Conservation (phyloP, 2,888 invertebrate species). For the Lycophotia porphyrea region DNA sequence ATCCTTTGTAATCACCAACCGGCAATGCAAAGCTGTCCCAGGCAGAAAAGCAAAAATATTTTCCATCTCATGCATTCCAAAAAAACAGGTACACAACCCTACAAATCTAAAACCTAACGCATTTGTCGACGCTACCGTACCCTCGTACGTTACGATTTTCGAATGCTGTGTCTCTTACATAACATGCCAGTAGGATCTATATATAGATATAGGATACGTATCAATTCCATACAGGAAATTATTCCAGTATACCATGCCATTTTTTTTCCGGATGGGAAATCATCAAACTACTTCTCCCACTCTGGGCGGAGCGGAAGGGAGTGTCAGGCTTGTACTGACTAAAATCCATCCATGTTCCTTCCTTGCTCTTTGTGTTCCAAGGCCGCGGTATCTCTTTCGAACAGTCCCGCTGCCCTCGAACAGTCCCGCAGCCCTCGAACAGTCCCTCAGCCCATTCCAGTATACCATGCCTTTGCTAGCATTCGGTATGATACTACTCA, state of each 20-base stretch:
- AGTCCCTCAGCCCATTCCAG: too few relatives aligned
- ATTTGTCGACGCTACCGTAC: constrained; percentile 45
- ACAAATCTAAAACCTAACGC: constrained; percentile 55
- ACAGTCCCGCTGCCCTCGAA: too few relatives aligned
- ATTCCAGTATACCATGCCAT: not conserved
- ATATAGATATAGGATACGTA: not conserved
- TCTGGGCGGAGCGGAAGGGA: too few relatives aligned
- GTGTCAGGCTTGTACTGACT: too few relatives aligned
- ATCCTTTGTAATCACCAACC: not conserved
- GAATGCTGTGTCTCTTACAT: constrained; percentile 59
- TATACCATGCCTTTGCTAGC: too few relatives aligned
- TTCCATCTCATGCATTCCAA: not conserved
- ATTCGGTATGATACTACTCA: not conserved
- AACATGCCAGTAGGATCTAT: constrained; percentile 29
- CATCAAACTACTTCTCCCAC: too few relatives aligned
- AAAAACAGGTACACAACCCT: constrained; percentile 46
- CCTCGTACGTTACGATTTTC: constrained; percentile 71
- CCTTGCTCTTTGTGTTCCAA: too few relatives aligned
- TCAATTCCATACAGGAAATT: not conserved
- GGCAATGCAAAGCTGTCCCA: not conserved
- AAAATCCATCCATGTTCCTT: too few relatives aligned
- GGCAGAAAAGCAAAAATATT: not conserved
- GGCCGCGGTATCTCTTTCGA: too few relatives aligned
- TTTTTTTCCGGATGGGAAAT: too few relatives aligned
- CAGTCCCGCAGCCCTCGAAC: too few relatives aligned